Conservation (phyloP, 1,140 invertebrate genomes). For the Caenorhabditis brenneri region DNA sequence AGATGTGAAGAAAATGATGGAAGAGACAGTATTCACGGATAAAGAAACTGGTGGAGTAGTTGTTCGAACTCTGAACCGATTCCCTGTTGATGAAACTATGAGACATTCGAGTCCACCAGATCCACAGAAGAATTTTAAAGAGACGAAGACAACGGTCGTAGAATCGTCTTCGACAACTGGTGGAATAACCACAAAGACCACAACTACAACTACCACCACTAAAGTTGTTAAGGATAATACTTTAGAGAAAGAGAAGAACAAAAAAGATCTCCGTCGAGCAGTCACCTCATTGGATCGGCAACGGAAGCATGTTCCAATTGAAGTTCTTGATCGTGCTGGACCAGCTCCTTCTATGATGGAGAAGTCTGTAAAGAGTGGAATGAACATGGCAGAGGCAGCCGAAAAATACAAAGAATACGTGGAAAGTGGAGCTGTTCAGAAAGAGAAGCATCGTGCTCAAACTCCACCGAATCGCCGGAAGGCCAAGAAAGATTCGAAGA, state of each 20-base stretch:
- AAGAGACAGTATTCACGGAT: slow-evolving; percentile 42
- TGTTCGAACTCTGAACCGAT: slow-evolving; percentile 26
- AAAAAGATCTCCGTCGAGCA: slow-evolving; percentile 17
- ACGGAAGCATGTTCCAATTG: slow-evolving; percentile 15
- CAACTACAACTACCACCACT: neutral
- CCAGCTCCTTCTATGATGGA: slow-evolving; percentile 50
- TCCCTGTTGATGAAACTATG: neutral
- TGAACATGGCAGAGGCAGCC: slow-evolving; percentile 51
- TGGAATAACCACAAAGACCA: neutral
- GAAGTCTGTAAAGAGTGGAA: slow-evolving; percentile 49
- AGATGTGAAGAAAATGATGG: slow-evolving; percentile 3
- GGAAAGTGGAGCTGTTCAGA: slow-evolving; percentile 55
- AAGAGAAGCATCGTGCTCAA: slow-evolving; percentile 55
- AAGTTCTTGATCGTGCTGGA: slow-evolving; percentile 49
- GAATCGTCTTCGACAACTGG: neutral
- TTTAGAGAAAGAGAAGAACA: slow-evolving; percentile 17
- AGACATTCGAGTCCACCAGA: slow-evolving; percentile 1
- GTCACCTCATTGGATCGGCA: slow-evolving; percentile 9
- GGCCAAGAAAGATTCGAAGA: slow-evolving; percentile 29
- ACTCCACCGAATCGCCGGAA: slow-evolving; percentile 53
- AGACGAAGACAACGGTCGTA: slow-evolving; percentile 10
- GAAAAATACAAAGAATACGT: slow-evolving; percentile 59
- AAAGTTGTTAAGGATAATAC: slow-evolving; percentile 27
- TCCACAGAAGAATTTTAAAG: slow-evolving; percentile 27
- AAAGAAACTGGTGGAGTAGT: slow-evolving; percentile 43